A percentile compares a stretch with the other conserved stretches of the same genome.
Conservation (phyloP, 2,888 invertebrate genomes). For the Ectemnius cavifrons region DNA sequence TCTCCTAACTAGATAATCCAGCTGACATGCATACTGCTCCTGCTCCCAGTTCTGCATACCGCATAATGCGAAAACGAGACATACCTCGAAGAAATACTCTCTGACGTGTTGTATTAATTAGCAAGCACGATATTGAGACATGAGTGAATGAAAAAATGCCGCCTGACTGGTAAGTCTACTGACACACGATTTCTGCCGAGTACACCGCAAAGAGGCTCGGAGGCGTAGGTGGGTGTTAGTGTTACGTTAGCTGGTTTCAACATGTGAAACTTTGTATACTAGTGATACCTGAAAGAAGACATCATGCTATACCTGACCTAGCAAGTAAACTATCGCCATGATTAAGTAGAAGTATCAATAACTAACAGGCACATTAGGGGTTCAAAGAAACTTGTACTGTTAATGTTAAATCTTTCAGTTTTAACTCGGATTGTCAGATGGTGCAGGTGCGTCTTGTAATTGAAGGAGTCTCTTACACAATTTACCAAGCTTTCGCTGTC, state of each 20-base stretch:
- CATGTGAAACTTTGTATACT: slow-evolving; percentile 25
- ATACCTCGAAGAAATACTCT: not conserved
- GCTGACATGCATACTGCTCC: no score
- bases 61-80: not conserved
- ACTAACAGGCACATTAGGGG: no score
- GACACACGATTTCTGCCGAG: slow-evolving; percentile 30
- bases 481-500: not conserved
- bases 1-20: not conserved
- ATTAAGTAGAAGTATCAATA: no score
- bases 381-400: no score
- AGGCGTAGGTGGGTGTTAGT: slow-evolving; percentile 50
- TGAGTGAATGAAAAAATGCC: not conserved
- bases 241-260: slow-evolving; percentile 22
- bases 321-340: no score
- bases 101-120: not conserved
- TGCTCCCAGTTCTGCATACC: no score
- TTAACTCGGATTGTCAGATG: no score
- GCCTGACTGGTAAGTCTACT: slow-evolving; percentile 40
- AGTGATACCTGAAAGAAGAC: slow-evolving; percentile 30
- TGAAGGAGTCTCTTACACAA: not conserved
- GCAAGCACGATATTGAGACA: not conserved
- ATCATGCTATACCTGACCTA: not conserved
- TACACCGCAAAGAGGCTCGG: slow-evolving; percentile 46
- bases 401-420: no score
- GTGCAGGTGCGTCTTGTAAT: no score